Base-by-base conservation (phyloP, 2,113 vertebrate genomes). In the Pardalotus punctatus region DNA sequence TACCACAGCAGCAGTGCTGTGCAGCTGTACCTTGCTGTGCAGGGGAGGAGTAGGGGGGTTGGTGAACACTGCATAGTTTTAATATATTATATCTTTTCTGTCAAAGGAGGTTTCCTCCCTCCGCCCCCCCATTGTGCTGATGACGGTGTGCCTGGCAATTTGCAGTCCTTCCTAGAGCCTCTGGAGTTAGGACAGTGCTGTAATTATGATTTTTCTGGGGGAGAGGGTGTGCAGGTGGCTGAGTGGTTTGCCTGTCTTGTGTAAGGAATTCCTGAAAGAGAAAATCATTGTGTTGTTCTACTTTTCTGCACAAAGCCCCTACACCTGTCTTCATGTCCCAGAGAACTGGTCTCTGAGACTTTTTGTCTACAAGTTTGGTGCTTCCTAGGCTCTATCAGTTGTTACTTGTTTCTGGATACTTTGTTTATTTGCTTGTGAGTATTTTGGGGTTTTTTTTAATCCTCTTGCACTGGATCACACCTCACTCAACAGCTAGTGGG, bases 251-350 rank as follows among this genome's bases (percentile, higher is more conserved):
- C 11, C 23, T 61, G 1, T 53, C 42, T 81, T 42, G 20, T 58
- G 47, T 50, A 38, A 83, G 81, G 64, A 83, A 47, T 84, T 69
- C 27, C 42, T 58, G 64, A 73, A 70, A 38, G 51, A 70, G 23
- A 9, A 50, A 12, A 36, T 65, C 0, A 0, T 62, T 0, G 0
- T 56, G 50, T 31, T 69, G 61, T 27, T 88, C 61, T 79, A 1
- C 38, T 72, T 78, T 58, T 74, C 43, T 74, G 38, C 60, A 29
- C 33, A 56, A 72, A 77, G 50, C 33, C 58, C n/a, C 18, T 60
- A 35, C 6, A 23, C 10, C 21, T 79, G 43, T 54, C 47, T 74
- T 69, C 50, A 10, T 1, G 4, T 82, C 50, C 23, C 7, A 21
- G 60, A 51, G 76, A 57, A 10, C 28, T 48, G 48, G 4, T 47